Conservation (phyloP, 2,113 vertebrate species). For the Cottus gobio region DNA sequence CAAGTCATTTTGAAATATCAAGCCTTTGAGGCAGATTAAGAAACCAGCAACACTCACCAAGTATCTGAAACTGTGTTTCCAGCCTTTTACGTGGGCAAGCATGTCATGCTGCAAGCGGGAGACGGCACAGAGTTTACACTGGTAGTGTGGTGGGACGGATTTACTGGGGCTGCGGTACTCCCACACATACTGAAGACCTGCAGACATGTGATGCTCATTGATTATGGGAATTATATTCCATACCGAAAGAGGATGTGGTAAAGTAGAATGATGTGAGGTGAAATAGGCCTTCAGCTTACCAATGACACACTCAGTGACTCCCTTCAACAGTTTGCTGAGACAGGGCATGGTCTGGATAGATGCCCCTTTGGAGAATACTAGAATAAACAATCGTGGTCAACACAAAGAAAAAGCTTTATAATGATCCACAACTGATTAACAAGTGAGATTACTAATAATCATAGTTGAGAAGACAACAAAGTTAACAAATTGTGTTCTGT, state of each 20-base stretch:
- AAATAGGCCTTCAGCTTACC: slow-evolving; percentile 69
- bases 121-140: slow-evolving; percentile 84
- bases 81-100: slow-evolving; percentile 80
- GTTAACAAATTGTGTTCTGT: neutral
- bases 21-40: neutral
- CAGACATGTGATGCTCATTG: slow-evolving; percentile 15
- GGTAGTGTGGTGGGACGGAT: slow-evolving; percentile 83
- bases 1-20: neutral
- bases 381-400: slow-evolving; percentile 50
- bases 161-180: slow-evolving; percentile 85
- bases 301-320: slow-evolving; percentile 69
- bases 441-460: neutral
- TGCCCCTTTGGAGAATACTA: slow-evolving; percentile 78
- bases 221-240: slow-evolving; percentile 7
- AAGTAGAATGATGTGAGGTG: neutral
- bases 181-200: slow-evolving; percentile 86
- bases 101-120: slow-evolving; percentile 80
- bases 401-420: neutral
- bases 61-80: slow-evolving; percentile 84
- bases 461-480: neutral
- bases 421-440: neutral
- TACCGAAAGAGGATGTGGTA: neutral
- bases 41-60: slow-evolving; percentile 69
- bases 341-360: slow-evolving; percentile 76
- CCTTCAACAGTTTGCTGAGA: slow-evolving; percentile 74